Base-by-base conservation (phyloP, 2,797 vertebrate genomes). In the Catharus ustulatus region DNA sequence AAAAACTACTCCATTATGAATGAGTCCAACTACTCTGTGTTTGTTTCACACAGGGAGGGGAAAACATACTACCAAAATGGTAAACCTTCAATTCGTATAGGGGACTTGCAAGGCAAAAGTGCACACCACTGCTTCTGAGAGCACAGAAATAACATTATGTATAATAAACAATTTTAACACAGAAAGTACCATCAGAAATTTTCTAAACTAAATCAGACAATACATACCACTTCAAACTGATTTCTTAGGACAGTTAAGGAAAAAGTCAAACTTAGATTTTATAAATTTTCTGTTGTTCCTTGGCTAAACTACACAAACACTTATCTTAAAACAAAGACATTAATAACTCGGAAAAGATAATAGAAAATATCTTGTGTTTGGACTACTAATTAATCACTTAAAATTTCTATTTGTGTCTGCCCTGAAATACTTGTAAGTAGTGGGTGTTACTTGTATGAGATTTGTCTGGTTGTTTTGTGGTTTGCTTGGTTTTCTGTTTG, bases 21-120 rank as follows among this genome's bases (percentile, higher is more conserved):
- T 69, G 52, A 27, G 76, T 66, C 73, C 15, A 92, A 43, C 4
- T 34, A 4, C 10, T 75, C 14, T 0, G 0, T 27, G 36, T 38
- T 38, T 23, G 21, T 29, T 21, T 55, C n/a, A 74, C 5, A 46
- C 3, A 59, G 30, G 29, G 55, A 4, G 6, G 6, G 4, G 34
- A 23, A 57, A 61, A 36, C 0, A 0, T 15, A 6, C 5, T n/a
- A 51, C 23, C 19, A 40, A 34, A n/a, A 43, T 1, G 19, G 5
- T 13, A 71, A 80, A 16, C 1, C 16, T 49, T 32, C 20, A 13
- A 4, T 49, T 75, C 13, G 54, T 45, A 38, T 5, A 71, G 15
- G 6, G 6, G 7, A 57, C 2, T 2, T 52, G 22, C 10, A 80
- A 73, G 21, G 16, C 13, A 3, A 2, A 20, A 46, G 6, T 16